phyloP scores from a whole-genome alignment of 2,888 invertebrate genomes.

The Lepas anatifera region DNA sequence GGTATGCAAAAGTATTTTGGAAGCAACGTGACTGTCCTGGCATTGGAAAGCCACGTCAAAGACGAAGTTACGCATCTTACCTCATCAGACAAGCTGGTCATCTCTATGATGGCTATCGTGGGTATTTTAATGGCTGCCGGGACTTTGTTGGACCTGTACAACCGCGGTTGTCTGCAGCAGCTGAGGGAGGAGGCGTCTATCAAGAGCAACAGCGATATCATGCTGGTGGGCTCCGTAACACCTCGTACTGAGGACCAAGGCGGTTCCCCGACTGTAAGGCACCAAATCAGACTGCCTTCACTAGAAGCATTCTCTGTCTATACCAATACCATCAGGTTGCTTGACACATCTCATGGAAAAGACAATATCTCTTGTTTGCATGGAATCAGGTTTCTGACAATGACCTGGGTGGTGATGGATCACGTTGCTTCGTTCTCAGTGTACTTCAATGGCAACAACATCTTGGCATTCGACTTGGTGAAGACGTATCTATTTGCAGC shows the following conservation, averaged over 20 bases:
- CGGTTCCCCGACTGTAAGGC: not conserved
- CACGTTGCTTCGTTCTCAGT: conserved; percentile 10
- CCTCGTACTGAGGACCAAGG: not conserved
- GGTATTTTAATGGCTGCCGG: not conserved
- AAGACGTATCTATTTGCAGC: not conserved
- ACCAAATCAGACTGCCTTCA: not conserved
- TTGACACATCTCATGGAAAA: conserved; percentile 28
- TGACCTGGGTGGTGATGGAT: conserved; percentile 25
- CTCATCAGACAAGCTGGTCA: not conserved
- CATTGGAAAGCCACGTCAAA: not conserved
- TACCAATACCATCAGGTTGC: conserved; percentile 45
- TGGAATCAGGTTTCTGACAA: conserved; percentile 24
- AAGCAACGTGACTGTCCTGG: not conserved
- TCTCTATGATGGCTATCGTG: not conserved
- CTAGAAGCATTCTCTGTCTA: conserved; percentile 50
- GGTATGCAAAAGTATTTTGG: not conserved
- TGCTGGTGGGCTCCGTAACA: not conserved
- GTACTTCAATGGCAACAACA: not conserved
- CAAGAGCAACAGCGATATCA: not conserved
- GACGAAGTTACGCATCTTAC: not conserved
- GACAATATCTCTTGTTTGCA: conserved; percentile 19
- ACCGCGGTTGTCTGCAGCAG: not conserved
- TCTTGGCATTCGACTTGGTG: not conserved
- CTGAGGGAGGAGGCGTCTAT: not conserved
- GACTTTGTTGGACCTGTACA: not conserved